Conservation (phyloP, 2,113 vertebrate genomes). For the Hippocampus mohnikei region DNA sequence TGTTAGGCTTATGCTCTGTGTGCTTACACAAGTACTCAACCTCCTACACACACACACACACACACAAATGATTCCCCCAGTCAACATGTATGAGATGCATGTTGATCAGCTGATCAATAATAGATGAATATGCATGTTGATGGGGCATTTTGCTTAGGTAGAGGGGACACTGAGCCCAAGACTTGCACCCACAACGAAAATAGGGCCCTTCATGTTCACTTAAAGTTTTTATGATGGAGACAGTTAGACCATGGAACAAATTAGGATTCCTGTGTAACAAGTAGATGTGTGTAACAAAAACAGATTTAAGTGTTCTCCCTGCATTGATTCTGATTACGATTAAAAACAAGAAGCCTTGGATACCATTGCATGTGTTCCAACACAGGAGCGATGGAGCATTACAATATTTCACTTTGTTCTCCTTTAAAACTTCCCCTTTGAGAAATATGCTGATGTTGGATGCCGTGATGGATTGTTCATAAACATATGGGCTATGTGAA, state of each 20-base stretch:
- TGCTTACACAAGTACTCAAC: constrained; percentile 17
- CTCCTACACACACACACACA: constrained; percentile 1
- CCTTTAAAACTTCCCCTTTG: background rate
- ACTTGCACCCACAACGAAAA: no score
- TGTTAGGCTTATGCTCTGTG: constrained; percentile 25
- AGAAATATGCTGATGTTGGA: constrained; percentile 33
- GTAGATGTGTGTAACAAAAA: background rate
- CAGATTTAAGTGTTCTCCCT: background rate
- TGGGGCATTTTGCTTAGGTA: no score
- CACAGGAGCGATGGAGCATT: background rate
- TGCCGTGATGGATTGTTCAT: constrained; percentile 27
- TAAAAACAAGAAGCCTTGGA: background rate
- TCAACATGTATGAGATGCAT: no score
- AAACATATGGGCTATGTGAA: constrained; percentile 51
- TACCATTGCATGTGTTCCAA: background rate
- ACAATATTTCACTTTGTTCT: background rate
- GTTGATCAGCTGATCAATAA: no score
- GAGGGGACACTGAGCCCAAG: no score
- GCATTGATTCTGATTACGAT: background rate
- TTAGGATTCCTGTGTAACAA: background rate
- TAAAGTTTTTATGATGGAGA: background rate
- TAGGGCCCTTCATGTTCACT: background rate
- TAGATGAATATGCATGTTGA: no score
- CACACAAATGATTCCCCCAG: no score
- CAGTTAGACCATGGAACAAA: background rate